Percentiles rank a stretch among this genome's conserved stretches.
Evolutionary conservation across 2,113 vertebrate species (phyloP).

Genomic region (Sphyrna mokarran): DNA sequence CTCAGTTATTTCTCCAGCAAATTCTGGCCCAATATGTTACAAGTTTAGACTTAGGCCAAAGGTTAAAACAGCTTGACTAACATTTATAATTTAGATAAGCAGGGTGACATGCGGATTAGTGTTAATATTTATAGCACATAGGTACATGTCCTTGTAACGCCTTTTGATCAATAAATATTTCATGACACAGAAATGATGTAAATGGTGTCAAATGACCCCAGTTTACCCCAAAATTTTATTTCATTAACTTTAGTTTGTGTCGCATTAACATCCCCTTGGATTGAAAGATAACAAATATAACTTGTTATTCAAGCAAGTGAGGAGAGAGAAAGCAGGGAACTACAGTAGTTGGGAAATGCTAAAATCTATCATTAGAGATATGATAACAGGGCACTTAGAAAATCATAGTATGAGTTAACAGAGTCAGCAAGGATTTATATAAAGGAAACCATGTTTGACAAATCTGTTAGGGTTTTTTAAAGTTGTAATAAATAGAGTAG

Average conservation of each 20-base stretch:
- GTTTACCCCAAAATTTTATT: not conserved
- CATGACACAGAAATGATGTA: not conserved
- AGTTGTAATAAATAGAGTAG: too few relatives aligned
- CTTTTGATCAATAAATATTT: not conserved
- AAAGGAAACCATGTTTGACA: too few relatives aligned
- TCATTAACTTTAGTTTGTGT: not conserved
- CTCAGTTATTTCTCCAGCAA: not conserved
- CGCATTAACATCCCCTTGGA: not conserved
- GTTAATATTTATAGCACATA: not conserved
- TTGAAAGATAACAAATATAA: too few relatives aligned
- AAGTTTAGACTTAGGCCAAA: not conserved
- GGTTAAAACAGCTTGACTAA: not conserved
- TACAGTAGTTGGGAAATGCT: too few relatives aligned
- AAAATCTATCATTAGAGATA: too few relatives aligned
- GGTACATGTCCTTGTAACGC: not conserved
- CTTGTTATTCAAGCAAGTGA: too few relatives aligned
- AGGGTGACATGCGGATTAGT: not conserved
- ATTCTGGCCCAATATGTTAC: not conserved
- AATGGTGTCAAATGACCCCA: not conserved
- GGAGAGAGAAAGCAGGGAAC: too few relatives aligned
- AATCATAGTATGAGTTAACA: too few relatives aligned
- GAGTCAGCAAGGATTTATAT: too few relatives aligned
- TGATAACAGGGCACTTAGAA: too few relatives aligned
- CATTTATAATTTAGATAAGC: not conserved
- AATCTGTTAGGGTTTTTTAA: too few relatives aligned